Evolutionary conservation across 2,888 invertebrate genomes (phyloP).

Genomic region (Xylophagus ater): DNA sequence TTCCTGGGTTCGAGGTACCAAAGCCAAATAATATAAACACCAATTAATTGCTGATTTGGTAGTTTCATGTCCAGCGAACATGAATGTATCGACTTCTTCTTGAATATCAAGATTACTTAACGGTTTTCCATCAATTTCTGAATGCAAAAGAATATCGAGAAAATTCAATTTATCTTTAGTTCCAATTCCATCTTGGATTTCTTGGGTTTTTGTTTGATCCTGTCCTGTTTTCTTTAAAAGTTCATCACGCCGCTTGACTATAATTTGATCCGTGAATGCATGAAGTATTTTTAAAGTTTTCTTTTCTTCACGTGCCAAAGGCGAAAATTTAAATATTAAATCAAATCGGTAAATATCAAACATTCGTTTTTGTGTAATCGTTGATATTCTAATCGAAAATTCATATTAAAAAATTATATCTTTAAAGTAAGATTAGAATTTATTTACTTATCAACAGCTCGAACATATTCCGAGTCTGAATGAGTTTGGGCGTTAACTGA

Average conservation of each 20-base stretch:
- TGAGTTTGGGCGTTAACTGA: constrained; percentile 58
- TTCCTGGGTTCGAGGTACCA: constrained; percentile 38
- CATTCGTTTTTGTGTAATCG: constrained; percentile 35
- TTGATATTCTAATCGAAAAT: constrained; percentile 20
- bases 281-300: constrained; percentile 42
- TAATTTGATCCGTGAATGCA: constrained; percentile 45
- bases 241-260: constrained; percentile 39
- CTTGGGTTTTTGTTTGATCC: constrained; percentile 14
- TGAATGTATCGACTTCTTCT: constrained; percentile 62
- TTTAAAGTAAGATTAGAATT: neutral
- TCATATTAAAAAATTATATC: neutral
- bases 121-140: constrained; percentile 46
- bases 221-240: constrained; percentile 23
- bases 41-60: constrained; percentile 43
- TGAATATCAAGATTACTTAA: constrained; percentile 49
- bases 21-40: constrained; percentile 41
- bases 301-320: constrained; percentile 46
- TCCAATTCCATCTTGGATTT: constrained; percentile 40
- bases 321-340: constrained; percentile 40
- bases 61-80: constrained; percentile 53
- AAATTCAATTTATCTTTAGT: constrained; percentile 51
- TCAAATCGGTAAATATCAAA: constrained; percentile 35
- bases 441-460: constrained; percentile 57
- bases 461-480: constrained; percentile 57
- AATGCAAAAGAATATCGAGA: constrained; percentile 52